These are phyloP conservation scores for Cyanoramphus novaezelandiae DNA, from an alignment of 2,113 vertebrate species.

Conservation along the genomic window DNA sequence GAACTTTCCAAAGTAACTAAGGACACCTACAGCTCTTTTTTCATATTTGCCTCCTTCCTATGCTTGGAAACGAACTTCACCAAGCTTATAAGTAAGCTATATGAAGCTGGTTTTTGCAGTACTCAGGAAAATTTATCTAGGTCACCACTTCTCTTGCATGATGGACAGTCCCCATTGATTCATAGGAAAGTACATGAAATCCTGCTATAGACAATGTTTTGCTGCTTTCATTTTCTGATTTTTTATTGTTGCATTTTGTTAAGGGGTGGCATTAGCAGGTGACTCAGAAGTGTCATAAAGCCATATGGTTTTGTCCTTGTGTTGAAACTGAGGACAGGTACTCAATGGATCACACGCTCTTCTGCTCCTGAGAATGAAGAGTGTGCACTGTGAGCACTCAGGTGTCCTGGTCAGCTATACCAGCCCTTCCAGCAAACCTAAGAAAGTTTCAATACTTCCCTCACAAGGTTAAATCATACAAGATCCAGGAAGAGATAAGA, in stretches of 20 bases:
- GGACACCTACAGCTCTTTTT: neutral
- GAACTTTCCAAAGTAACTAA: neutral
- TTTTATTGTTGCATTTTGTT: neutral
- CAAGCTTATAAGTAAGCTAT: neutral
- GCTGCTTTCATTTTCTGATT: neutral
- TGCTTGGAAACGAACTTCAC: neutral
- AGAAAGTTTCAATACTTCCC: neutral
- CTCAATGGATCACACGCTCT: neutral
- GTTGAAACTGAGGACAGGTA: neutral
- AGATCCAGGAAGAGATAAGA: neutral
- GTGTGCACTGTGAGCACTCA: neutral
- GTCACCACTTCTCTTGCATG: neutral
- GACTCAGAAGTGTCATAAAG: neutral
- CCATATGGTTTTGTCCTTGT: neutral
- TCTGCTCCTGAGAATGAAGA: neutral
- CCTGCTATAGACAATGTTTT: neutral
- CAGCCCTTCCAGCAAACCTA: neutral
- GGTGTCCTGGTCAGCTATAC: neutral
- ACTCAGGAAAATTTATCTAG: neutral
- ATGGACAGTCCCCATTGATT: neutral
- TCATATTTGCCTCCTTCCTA: neutral
- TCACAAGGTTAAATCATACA: neutral
- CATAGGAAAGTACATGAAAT: neutral
- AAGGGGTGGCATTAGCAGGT: neutral
- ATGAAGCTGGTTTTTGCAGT: neutral